Percentiles rank a stretch among this genome's conserved stretches.
These are phyloP conservation scores for Calidris pugnax DNA, from an alignment of 2,113 vertebrate genomes.

Conservation along the genomic window DNA sequence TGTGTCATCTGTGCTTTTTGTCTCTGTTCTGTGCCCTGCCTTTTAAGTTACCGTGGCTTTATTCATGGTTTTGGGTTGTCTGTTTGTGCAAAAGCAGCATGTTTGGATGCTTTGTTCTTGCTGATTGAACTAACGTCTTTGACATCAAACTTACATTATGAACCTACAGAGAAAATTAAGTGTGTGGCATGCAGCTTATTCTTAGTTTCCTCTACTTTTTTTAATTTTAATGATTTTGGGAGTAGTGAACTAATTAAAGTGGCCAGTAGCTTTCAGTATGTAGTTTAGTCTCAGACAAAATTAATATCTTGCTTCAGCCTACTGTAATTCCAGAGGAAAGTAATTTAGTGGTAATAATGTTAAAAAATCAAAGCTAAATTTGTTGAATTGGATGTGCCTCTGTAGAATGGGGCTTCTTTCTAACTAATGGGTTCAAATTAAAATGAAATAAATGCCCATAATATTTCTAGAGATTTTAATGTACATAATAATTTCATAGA, in stretches of 20 bases:
- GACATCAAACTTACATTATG: background rate
- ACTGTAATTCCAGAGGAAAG: background rate
- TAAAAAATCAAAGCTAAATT: background rate
- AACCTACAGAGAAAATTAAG: background rate
- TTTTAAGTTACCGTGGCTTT: background rate
- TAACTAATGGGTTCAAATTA: background rate
- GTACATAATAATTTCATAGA: background rate
- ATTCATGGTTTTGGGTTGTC: background rate
- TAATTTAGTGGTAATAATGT: background rate
- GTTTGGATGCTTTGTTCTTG: background rate
- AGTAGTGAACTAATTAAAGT: slow-evolving; percentile 10
- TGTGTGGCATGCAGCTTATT: background rate
- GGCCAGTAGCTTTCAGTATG: background rate
- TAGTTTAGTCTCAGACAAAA: background rate
- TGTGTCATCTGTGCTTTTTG: background rate
- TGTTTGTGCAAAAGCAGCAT: background rate
- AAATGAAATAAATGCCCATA: slow-evolving; percentile 31
- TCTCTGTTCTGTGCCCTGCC: background rate
- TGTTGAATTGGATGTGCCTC: background rate
- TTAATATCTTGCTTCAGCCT: background rate
- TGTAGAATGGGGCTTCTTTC: background rate
- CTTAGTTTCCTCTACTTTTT: background rate
- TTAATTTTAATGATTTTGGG: background rate
- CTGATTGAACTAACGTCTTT: background rate
- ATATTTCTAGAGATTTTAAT: background rate